phyloP scores from a whole-genome alignment of 2,888 invertebrate species.

The Meta bourneti region DNA sequence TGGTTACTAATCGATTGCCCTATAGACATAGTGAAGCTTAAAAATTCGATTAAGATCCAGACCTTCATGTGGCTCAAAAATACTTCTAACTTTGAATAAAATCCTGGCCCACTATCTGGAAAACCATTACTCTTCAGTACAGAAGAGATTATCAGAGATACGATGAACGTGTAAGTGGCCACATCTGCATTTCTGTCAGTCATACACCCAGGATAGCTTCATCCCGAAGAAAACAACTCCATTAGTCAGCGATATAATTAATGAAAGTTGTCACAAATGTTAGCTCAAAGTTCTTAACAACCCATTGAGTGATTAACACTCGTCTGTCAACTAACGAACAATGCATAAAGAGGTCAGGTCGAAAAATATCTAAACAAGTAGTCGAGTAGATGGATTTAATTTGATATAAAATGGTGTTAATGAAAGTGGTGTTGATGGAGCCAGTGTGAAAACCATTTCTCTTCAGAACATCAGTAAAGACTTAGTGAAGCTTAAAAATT shows the following conservation, averaged over 20 bases:
- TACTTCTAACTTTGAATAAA: too few relatives aligned
- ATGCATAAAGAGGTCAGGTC: constrained; percentile 8
- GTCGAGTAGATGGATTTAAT: constrained; percentile 36
- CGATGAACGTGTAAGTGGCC: background rate
- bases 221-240: too few relatives aligned
- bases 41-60: too few relatives aligned
- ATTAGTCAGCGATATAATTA: constrained; percentile 1
- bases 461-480: too few relatives aligned
- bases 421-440: background rate
- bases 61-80: too few relatives aligned
- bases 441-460: too few relatives aligned
- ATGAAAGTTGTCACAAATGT: background rate
- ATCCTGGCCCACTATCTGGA: too few relatives aligned
- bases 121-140: background rate
- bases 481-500: too few relatives aligned
- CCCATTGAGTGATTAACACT: background rate
- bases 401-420: constrained; percentile 43
- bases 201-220: background rate
- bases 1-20: too few relatives aligned
- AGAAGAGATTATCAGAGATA: background rate
- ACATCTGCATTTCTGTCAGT: background rate
- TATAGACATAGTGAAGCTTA: too few relatives aligned
- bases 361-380: constrained; percentile 20
- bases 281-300: background rate
- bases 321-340: background rate